Percentiles rank a stretch among this genome's conserved stretches.
Evolutionary conservation across 2,888 invertebrate genomes (phyloP).

Genomic region (Agrochola lychnidis): DNA sequence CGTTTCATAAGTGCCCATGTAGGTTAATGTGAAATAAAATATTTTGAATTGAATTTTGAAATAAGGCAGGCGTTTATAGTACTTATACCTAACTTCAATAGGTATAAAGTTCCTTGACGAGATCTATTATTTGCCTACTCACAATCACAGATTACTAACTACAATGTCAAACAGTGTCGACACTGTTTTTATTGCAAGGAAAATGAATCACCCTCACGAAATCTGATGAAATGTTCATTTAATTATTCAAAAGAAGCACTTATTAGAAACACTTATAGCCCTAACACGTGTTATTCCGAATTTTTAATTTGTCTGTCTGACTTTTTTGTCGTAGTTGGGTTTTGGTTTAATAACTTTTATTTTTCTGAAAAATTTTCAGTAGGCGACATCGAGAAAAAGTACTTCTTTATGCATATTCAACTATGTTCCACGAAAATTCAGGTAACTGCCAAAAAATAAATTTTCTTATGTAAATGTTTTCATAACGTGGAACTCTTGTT

Average conservation of each 20-base stretch:
- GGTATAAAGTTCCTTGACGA: background rate
- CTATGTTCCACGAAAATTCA: slow-evolving; percentile 5
- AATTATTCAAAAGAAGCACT: slow-evolving; percentile 31
- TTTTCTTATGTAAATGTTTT: background rate
- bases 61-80: background rate
- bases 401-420: background rate
- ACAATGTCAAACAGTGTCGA: background rate
- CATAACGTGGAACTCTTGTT: slow-evolving; percentile 1
- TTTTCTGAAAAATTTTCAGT: background rate
- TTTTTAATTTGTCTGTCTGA: too few species aligned
- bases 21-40: too few species aligned
- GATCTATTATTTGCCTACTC: background rate
- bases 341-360: background rate
- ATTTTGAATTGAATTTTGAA: too few species aligned
- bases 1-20: too few species aligned
- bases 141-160: background rate
- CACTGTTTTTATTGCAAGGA: slow-evolving; percentile 30
- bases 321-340: too few species aligned
- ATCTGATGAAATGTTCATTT: slow-evolving; percentile 51
- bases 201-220: slow-evolving; percentile 8
- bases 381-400: background rate
- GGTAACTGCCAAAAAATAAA: background rate
- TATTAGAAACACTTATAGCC: background rate
- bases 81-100: background rate
- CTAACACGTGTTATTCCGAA: too few species aligned